These are phyloP conservation scores for Phaonia tiefii DNA, from an alignment of 2,888 invertebrate genomes.

Conservation along the genomic window DNA sequence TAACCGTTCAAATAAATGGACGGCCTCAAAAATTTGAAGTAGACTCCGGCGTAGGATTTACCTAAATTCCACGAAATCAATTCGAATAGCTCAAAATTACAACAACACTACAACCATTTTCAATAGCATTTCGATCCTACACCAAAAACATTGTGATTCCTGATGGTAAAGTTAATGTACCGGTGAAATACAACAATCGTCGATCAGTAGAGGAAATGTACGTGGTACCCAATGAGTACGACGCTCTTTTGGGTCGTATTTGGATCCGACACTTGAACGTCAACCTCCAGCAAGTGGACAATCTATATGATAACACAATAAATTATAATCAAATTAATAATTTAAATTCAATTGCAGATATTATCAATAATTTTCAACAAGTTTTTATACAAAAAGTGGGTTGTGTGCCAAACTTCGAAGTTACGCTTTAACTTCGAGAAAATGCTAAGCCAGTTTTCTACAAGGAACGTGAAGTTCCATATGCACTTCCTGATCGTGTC, in stretches of 20 bases:
- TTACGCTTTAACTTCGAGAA: conserved; percentile 40
- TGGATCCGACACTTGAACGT: conserved; percentile 49
- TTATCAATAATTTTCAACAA: no score
- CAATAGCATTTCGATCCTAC: no score
- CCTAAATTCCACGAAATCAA: conserved; percentile 14
- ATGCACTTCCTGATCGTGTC: no score
- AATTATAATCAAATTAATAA: no score
- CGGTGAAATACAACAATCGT: conserved; percentile 41
- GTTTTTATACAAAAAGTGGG: conserved; percentile 45
- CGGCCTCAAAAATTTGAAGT: no score
- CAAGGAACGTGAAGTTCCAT: no score
- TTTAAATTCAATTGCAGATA: no score
- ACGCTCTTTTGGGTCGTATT: conserved; percentile 45
- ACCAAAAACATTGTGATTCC: conserved; percentile 13
- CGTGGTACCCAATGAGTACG: conserved; percentile 33
- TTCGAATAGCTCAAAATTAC: conserved; percentile 8
- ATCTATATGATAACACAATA: no score
- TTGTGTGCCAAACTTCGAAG: conserved; percentile 44
- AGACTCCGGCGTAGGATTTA: not conserved
- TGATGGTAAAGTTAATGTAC: conserved; percentile 23
- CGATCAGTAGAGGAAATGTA: conserved; percentile 36
- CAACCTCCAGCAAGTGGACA: no score
- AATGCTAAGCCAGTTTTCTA: conserved; percentile 29
- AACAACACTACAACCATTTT: no score
- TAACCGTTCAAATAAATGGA: not conserved